Base-by-base conservation (phyloP, 2,113 vertebrate genomes). In the Dipodomys stephensi region DNA sequence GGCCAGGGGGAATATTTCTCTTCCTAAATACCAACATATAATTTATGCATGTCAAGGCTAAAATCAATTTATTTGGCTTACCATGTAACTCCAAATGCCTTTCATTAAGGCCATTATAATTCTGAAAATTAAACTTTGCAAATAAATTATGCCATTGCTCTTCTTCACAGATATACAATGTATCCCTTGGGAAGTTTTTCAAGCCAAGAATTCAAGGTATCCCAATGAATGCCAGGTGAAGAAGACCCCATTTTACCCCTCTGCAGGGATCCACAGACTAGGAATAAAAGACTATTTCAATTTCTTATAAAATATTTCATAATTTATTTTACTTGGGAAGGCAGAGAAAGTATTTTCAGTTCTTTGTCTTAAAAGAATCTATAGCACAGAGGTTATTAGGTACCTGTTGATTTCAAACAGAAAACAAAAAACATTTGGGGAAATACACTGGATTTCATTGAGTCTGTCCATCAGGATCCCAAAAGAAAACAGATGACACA, bases 11-110 rank as follows among this genome's bases (percentile, higher is more conserved):
- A 87, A 86, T 76, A 92, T 96, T 93, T 93, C 87, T 96, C 74
- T 93, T 89, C 83, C 39, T 93, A 93, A 94, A 94, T 83, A 96
- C 83, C 80, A 46, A 92, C 32, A 53, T 80, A 49, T 88, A 94
- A 94, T 97, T 96, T 96, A 94, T 0, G 0, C 30, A 83, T 0
- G 0, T 93, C 95, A 94, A 46, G 82, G 80, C 32, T 80, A 83
- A 94, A 86, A 81, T 72, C 73, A 90, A 96, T 95, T 97, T 80
- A 95, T 95, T 94, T 96, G 82, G 71, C 88, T 92, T 91, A 76
- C 30, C 83, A 23, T 83, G 76, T 88, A 97, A 89, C 71, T 95
- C 76, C 67, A 91, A 76, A 69, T 76, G 30, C 28, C 30, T 91
- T 94, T 90, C 96, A 94, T 93, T 91, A 95, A 90, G 85, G 87